These are phyloP conservation scores for Tokudaia muenninki DNA, from an alignment of 2,797 vertebrate genomes.

Conservation along the genomic window DNA sequence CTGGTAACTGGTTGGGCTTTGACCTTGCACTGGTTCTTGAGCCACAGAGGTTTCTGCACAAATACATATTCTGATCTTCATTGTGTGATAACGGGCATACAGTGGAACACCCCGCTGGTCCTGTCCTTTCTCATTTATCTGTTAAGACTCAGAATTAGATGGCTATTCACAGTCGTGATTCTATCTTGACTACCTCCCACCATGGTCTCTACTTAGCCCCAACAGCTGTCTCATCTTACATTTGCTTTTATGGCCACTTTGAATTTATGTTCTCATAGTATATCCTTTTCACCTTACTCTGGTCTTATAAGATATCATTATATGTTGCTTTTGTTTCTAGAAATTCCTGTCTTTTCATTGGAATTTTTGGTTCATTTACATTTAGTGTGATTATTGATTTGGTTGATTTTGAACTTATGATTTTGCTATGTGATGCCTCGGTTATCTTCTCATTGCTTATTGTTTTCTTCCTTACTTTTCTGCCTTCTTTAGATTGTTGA, in stretches of 20 bases:
- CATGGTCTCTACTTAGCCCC: not conserved
- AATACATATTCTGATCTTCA: not conserved
- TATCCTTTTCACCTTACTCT: not conserved
- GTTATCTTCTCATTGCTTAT: not conserved
- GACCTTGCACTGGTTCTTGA: not conserved
- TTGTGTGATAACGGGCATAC: not conserved
- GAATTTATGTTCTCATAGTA: slow-evolving; percentile 10
- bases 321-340: not conserved
- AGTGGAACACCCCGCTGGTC: not conserved
- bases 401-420: slow-evolving; percentile 6
- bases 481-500: not conserved
- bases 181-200: not conserved
- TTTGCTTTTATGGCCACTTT: not conserved
- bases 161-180: not conserved
- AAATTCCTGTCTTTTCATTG: slow-evolving; percentile 44
- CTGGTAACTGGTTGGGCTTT: not conserved
- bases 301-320: not conserved
- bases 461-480: not conserved
- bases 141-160: not conserved
- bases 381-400: slow-evolving; percentile 63
- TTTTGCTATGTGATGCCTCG: slow-evolving; percentile 30
- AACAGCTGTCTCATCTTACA: not conserved
- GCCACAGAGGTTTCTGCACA: not conserved
- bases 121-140: slow-evolving; percentile 3
- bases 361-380: slow-evolving; percentile 49